Evolutionary conservation across 2,797 vertebrate genomes (phyloP).

Genomic region (Artibeus jamaicensis): DNA sequence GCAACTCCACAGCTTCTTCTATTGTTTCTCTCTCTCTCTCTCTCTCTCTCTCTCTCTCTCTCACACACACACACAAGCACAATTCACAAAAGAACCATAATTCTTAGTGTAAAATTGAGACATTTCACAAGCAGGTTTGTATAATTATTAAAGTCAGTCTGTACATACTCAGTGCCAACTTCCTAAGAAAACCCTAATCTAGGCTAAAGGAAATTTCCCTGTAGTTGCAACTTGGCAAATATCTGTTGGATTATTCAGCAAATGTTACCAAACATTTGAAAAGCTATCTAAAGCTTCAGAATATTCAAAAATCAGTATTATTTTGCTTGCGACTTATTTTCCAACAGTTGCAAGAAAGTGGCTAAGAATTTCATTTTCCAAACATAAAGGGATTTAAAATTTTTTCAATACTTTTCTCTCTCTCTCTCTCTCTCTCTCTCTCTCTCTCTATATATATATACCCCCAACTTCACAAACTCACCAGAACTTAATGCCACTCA

Average conservation of each 20-base stretch:
- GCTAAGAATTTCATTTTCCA: background rate
- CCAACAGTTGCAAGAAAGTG: background rate
- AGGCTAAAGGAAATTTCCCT: background rate
- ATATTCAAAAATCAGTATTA: slow-evolving; percentile 1
- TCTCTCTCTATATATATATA: background rate
- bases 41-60: too few relatives aligned
- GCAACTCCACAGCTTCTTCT: background rate
- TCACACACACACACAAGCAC: background rate
- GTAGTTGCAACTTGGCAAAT: background rate
- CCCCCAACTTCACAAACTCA: background rate
- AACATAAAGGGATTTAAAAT: background rate
- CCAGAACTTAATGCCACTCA: background rate
- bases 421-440: too few relatives aligned
- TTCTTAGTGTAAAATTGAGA: slow-evolving; percentile 17
- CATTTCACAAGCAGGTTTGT: background rate
- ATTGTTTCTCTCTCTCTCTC: background rate
- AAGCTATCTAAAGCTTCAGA: background rate
- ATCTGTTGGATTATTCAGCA: background rate
- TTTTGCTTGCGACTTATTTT: slow-evolving; percentile 23
- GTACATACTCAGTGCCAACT: background rate
- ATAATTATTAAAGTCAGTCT: background rate
- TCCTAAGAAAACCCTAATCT: slow-evolving; percentile 13
- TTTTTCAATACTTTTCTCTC: background rate
- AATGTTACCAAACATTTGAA: background rate
- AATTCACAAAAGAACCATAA: slow-evolving; percentile 10